Conservation (phyloP, 2,888 invertebrate species). For the Nysson spinosus region DNA sequence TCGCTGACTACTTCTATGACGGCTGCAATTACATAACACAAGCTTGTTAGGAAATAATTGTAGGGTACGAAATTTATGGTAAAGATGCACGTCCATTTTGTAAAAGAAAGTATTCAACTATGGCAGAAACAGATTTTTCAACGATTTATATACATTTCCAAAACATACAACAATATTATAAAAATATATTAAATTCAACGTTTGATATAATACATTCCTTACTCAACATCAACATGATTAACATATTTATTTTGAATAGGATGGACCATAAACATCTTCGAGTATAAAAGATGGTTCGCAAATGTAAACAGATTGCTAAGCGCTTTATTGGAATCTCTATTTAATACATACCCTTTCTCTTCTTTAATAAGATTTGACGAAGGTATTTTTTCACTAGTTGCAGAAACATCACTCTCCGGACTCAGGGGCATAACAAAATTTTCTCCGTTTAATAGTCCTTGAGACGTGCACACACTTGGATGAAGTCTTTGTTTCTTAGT, state of each 20-base stretch:
- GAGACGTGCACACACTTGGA: conserved; percentile 55
- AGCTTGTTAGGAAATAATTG: conserved; percentile 15
- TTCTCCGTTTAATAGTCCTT: conserved; percentile 69
- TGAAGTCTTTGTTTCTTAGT: conserved; percentile 65
- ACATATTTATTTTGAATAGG: no score
- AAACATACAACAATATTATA: no score
- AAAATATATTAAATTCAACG: no score
- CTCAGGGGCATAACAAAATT: conserved; percentile 76
- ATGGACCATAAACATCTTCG: no score
- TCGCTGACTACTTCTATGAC: conserved; percentile 78
- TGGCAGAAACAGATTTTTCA: no score
- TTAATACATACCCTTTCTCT: conserved; percentile 68
- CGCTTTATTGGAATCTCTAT: no score
- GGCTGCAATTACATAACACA: conserved; percentile 63
- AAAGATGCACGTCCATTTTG: background rate
- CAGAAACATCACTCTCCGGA: conserved; percentile 77
- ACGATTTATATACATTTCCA: no score
- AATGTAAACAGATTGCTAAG: no score
- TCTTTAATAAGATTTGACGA: conserved; percentile 65
- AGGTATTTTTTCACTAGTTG: conserved; percentile 70
- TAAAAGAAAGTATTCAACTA: no score
- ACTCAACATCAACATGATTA: no score
- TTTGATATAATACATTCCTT: no score
- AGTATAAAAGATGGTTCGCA: no score
- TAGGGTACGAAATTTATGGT: background rate